phyloP scores from a whole-genome alignment of 2,797 vertebrate genomes.

The Catostomus latipinnis region DNA sequence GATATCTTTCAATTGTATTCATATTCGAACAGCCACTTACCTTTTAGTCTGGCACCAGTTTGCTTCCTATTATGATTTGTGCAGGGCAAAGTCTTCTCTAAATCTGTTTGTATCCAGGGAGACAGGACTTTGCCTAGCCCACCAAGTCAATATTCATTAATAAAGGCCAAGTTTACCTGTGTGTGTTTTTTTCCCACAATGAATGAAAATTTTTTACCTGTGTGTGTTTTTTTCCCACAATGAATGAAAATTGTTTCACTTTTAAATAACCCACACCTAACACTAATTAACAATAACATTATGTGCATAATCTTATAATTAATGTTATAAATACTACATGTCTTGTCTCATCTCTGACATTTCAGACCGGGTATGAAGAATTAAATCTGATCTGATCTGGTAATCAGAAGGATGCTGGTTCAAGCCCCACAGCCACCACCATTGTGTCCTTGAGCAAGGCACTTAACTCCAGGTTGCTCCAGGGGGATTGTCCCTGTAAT shows the following conservation, averaged over 20 bases:
- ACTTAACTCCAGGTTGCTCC: no score
- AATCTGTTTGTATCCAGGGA: conserved; percentile 69
- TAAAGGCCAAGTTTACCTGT: neutral
- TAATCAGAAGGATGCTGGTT: no score
- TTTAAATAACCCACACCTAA: neutral
- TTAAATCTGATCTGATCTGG: no score
- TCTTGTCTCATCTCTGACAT: no score
- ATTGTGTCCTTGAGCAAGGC: no score
- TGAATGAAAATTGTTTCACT: conserved; percentile 2
- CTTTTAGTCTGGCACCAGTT: conserved; percentile 28
- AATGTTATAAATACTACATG: no score
- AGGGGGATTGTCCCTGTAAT: no score
- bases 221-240: neutral
- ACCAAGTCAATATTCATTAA: conserved; percentile 44
- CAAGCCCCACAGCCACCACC: no score
- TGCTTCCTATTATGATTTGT: conserved; percentile 66
- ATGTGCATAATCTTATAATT: neutral
- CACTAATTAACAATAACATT: neutral
- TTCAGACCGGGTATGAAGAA: no score
- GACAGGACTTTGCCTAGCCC: conserved; percentile 63
- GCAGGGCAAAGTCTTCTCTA: conserved; percentile 77
- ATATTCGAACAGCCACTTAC: conserved; percentile 24
- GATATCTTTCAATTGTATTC: conserved; percentile 34
- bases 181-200: neutral
- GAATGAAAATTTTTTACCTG: neutral